A percentile compares a stretch with the other conserved stretches of the same genome.
Conservation (phyloP, 1,140 invertebrate genomes). For the Pseudomyrmex sp. region DNA sequence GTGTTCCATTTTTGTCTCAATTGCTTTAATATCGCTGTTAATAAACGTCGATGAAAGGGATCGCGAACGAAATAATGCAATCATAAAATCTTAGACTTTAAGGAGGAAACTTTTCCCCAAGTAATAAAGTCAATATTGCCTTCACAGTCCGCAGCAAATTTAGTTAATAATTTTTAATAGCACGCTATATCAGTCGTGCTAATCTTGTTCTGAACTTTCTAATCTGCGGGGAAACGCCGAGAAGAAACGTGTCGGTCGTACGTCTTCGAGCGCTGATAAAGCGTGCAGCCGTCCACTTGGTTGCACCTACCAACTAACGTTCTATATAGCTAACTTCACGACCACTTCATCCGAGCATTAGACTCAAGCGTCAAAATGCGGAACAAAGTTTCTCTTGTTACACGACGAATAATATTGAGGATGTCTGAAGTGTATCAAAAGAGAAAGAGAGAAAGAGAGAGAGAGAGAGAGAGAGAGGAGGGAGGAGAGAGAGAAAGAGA, state of each 20-base stretch:
- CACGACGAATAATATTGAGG: slow-evolving; percentile 27
- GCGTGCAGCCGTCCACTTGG: slow-evolving; percentile 46
- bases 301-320: slow-evolving; percentile 34
- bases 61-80: not conserved
- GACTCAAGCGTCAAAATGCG: slow-evolving; percentile 74
- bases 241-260: slow-evolving; percentile 51
- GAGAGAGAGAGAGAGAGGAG: too few species aligned
- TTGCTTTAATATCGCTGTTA: slow-evolving; percentile 14
- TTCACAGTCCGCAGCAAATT: slow-evolving; percentile 30
- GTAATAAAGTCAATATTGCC: slow-evolving; percentile 31
- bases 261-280: slow-evolving; percentile 63
- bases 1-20: slow-evolving; percentile 2
- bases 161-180: slow-evolving; percentile 54
- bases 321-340: slow-evolving; percentile 56
- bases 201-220: slow-evolving; percentile 42
- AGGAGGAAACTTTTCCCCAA: not conserved
- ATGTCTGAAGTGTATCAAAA: not conserved
- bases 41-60: slow-evolving; percentile 11
- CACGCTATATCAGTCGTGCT: slow-evolving; percentile 27
- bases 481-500: too few species aligned
- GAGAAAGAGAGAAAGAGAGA: too few species aligned
- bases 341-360: slow-evolving; percentile 75
- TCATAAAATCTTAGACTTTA: slow-evolving; percentile 44
- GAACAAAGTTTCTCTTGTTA: slow-evolving; percentile 63
- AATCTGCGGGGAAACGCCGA: slow-evolving; percentile 15